A percentile compares a stretch with the other conserved stretches of the same genome.
Conservation (phyloP, 2,888 invertebrate genomes). For the Phengaris alcon region DNA sequence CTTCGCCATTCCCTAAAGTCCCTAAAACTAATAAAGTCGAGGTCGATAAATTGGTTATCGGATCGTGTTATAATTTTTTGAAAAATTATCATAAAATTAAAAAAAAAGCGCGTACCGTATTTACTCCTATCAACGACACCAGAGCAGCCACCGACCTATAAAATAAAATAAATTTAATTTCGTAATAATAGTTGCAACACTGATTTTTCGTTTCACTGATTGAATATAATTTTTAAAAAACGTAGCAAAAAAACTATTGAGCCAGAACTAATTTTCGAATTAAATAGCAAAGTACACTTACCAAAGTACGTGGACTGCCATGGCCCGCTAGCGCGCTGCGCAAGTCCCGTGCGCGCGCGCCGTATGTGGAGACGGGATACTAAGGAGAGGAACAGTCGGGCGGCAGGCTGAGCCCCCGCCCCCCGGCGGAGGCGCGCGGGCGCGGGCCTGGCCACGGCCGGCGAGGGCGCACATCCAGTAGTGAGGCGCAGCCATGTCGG, state of each 20-base stretch:
- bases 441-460: constrained; percentile 47
- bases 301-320: constrained; percentile 75
- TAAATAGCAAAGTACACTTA: constrained; percentile 47
- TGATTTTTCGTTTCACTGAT: background rate
- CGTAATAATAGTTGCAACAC: background rate
- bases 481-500: constrained; percentile 77
- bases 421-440: constrained; percentile 47
- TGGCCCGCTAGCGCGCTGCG: constrained; percentile 73
- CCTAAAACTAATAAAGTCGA: constrained; percentile 38
- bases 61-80: background rate
- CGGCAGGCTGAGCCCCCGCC: constrained; percentile 61
- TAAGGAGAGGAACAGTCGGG: constrained; percentile 70
- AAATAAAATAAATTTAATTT: constrained; percentile 28
- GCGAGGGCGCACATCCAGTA: constrained; percentile 69
- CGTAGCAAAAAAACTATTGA: background rate
- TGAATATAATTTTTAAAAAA: background rate
- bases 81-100: background rate
- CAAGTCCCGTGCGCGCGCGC: constrained; percentile 77
- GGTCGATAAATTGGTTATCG: background rate
- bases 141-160: constrained; percentile 68
- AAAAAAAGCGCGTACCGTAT: constrained; percentile 56
- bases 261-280: background rate
- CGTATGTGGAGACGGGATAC: constrained; percentile 72
- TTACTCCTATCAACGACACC: constrained; percentile 60
- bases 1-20: constrained; percentile 54